Evolutionary conservation across 1,140 invertebrate species (phyloP), one percentile per base, ranked within the genome.

Genomic region (Philopotamus ludificatus): DNA sequence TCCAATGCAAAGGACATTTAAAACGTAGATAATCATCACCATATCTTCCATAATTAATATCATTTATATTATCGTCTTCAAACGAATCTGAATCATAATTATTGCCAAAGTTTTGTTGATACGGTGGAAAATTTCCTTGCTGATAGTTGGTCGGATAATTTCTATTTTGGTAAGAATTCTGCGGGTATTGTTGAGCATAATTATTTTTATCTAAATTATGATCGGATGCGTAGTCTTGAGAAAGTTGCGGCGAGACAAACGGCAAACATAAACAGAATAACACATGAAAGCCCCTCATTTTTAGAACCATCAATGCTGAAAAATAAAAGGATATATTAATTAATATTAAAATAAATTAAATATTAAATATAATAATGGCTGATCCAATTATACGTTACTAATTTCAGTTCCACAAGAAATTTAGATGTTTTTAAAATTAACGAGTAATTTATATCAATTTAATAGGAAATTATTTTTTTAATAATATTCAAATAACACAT

Each of bases 1-100:
- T 78, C 93, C 93, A 96, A 75, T 92, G 83, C 51, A 88, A 86
- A 0, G 93, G 93, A 78, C 94, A 96, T 65, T 79, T 76, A 58
- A 84, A 81, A 22, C 73, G 54, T 26, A 79, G 77, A 44, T 81
- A 78, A 25, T 77, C 76, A 53, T 76, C 72, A 3, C 75, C 75
- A 16, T 75, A 78, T 45, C 76, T 77, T 16, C 69, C 73, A 1
- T 74, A 74, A 4, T 74, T 75, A 44, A 74, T 75, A 62, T 79
- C 75, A 16, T 75, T 68, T n/a, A 76, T 75, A 42, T 77, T 76
- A 12, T 79, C 75, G 34, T 73, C 28, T 9, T 16, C 10, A 25
- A 57, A 57, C 8, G 49, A 18, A 22, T 70, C 61, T 25, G 50
- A 47, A 9, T 57, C 54, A 21, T 66, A 66, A 4, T 34, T 22